Evolutionary conservation across 2,888 invertebrate genomes (phyloP), one percentile per base, ranked within the genome.

Genomic region (Rhamnusium bicolor): DNA sequence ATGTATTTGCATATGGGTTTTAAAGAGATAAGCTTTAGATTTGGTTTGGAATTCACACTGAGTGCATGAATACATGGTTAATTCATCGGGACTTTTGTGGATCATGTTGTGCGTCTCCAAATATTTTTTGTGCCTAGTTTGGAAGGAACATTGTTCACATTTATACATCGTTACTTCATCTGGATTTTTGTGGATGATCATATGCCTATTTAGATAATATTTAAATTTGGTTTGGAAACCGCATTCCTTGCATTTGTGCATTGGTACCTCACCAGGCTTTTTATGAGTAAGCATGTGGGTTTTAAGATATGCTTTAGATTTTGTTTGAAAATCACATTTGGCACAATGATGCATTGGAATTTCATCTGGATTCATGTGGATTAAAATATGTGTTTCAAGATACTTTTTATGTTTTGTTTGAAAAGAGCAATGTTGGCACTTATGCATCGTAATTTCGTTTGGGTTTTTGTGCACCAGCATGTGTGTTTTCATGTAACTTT

Each of bases 11-110:
- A 76, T 76, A 62, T 78, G 78, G 5, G 78, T 78, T 67, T 75
- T 78, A 58, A 76, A 75, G 12, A 81, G 75, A 32, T 80, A 79
- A 0, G 80, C 79, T 58, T 80, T 81, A 16, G 79, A 81, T 53
- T 81, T 81, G 3, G 79, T 81, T 60, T 81, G 77, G 40, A 80
- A 81, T 7, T 73, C 75, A 40, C 81, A 81, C 14, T 71, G 68
- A n/a, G 74, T 71, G 61, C 81, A 81, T 12, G 78, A 79, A 58
- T 80, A 81, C 81, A 81, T 81, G 6, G 74, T 74, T 1, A 81
- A 62, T 24, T 73, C 76, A 14, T 80, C 76, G n/a, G 81, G 81
- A 16, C 70, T 74, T 53, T 76, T 79, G 68, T 81, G 81, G 29
- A 80, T 76, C 66, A 73, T 68, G n/a, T 62, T 76, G 63, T 78